Conservation (phyloP, 1,140 invertebrate species). For the Leptoteleia sp. region DNA sequence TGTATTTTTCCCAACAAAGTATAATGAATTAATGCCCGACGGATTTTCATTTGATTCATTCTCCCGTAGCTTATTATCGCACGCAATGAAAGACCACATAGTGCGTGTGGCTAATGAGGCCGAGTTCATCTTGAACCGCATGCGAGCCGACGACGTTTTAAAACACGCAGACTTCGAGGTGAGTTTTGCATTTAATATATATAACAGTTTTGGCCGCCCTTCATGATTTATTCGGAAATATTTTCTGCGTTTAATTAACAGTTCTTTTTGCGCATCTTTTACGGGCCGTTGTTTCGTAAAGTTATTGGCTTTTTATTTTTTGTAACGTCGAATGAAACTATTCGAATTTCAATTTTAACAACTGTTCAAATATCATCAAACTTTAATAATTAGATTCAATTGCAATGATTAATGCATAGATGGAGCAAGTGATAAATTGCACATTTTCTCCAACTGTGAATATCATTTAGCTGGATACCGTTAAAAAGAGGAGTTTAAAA, state of each 20-base stretch:
- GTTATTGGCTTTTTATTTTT: background rate
- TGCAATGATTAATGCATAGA: too few species aligned
- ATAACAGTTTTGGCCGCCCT: slow-evolving; percentile 55
- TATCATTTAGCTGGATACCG: too few species aligned
- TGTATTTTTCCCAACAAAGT: slow-evolving; percentile 33
- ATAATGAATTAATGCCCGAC: slow-evolving; percentile 54
- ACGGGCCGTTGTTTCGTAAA: background rate
- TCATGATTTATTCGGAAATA: slow-evolving; percentile 58
- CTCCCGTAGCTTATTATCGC: slow-evolving; percentile 90
- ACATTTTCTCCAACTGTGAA: too few species aligned
- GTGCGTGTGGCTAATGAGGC: slow-evolving; percentile 99
- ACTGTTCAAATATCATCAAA: too few species aligned
- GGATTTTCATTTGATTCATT: slow-evolving; percentile 64
- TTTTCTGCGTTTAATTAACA: slow-evolving; percentile 46
- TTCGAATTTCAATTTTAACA: too few species aligned
- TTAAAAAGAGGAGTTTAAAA: too few species aligned
- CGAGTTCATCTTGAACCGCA: slow-evolving; percentile 98
- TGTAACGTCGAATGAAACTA: too few species aligned
- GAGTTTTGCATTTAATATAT: slow-evolving; percentile 69
- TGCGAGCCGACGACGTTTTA: slow-evolving; percentile 98
- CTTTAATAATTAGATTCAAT: too few species aligned
- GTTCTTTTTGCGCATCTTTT: slow-evolving; percentile 22
- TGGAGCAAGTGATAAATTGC: too few species aligned
- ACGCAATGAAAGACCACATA: slow-evolving; percentile 99
- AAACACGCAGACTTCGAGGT: slow-evolving; percentile 99